Evolutionary conservation across 2,113 vertebrate genomes (phyloP).

Genomic region (Ammodytes marinus): DNA sequence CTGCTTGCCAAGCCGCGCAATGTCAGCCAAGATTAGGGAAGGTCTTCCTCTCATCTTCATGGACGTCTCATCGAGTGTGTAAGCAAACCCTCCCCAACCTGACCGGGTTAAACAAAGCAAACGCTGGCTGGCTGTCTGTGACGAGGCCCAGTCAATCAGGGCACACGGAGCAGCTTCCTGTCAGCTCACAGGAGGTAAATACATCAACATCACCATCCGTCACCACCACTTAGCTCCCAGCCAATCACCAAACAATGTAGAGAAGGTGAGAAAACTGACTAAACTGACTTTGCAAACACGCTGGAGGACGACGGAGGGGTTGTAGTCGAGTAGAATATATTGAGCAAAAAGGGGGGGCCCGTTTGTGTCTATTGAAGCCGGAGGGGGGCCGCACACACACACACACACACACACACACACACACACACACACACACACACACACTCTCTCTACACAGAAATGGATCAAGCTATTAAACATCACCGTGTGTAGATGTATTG

Average conservation of each 20-base stretch:
- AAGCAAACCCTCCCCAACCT: constrained; percentile 76
- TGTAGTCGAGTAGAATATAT: constrained; percentile 50
- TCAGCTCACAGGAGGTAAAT: constrained; percentile 78
- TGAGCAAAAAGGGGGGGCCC: constrained; percentile 27
- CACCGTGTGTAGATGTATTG: constrained; percentile 38
- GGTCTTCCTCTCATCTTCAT: constrained; percentile 81
- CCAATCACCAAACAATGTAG: constrained; percentile 75
- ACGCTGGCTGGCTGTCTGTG: constrained; percentile 41
- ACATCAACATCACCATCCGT: constrained; percentile 79
- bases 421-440: no score
- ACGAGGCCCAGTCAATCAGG: constrained; percentile 77
- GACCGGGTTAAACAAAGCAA: constrained; percentile 79
- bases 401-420: no score
- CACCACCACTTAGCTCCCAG: constrained; percentile 72
- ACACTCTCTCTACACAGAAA: constrained; percentile 16
- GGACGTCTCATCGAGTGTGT: constrained; percentile 77
- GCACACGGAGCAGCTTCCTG: constrained; percentile 63
- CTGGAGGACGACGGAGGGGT: constrained; percentile 45
- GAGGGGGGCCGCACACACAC: constrained; percentile 8
- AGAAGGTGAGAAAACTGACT: constrained; percentile 53
- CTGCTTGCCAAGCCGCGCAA: constrained; percentile 70
- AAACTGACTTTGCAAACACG: constrained; percentile 61
- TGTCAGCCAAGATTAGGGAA: constrained; percentile 82
- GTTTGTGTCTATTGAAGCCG: constrained; percentile 38
- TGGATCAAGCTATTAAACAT: constrained; percentile 58